Conservation (phyloP, 2,888 invertebrate genomes). For the Hirudinaria manillensis region DNA sequence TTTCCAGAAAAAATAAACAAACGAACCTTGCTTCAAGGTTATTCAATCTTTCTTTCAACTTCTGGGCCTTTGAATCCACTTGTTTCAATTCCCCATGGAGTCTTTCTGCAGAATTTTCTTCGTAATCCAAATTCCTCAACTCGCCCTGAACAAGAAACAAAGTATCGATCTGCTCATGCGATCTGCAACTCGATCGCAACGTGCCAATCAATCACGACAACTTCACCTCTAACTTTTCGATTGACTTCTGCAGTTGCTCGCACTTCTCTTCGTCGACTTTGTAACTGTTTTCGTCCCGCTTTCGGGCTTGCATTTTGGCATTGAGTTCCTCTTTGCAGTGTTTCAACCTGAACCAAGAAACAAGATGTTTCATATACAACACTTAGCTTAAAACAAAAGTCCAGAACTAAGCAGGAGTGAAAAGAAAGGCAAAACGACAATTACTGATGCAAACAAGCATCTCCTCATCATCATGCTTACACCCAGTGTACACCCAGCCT, state of each 20-base stretch:
- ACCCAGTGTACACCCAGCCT: background rate
- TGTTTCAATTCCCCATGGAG: constrained; percentile 58
- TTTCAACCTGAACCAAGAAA: constrained; percentile 44
- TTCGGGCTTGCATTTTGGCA: constrained; percentile 62
- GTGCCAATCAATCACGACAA: background rate
- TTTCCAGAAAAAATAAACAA: background rate
- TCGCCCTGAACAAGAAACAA: constrained; percentile 55
- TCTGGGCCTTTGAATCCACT: constrained; percentile 60
- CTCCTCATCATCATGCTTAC: background rate
- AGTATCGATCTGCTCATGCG: too few relatives aligned
- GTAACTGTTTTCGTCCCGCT: constrained; percentile 65
- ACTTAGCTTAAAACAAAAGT: background rate
- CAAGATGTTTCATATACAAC: background rate
- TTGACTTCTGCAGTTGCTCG: constrained; percentile 55
- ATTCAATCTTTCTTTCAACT: constrained; percentile 60
- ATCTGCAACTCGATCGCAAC: background rate
- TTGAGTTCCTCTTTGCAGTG: constrained; percentile 57
- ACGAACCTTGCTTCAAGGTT: constrained; percentile 57
- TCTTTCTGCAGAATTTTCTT: constrained; percentile 61
- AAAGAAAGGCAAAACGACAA: too few relatives aligned
- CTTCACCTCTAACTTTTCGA: constrained; percentile 51
- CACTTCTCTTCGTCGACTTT: constrained; percentile 60
- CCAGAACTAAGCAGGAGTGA: background rate
- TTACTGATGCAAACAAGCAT: background rate
- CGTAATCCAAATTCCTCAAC: constrained; percentile 57